These are phyloP conservation scores for Balearica regulorum DNA, from an alignment of 2,797 vertebrate species.

Conservation along the genomic window DNA sequence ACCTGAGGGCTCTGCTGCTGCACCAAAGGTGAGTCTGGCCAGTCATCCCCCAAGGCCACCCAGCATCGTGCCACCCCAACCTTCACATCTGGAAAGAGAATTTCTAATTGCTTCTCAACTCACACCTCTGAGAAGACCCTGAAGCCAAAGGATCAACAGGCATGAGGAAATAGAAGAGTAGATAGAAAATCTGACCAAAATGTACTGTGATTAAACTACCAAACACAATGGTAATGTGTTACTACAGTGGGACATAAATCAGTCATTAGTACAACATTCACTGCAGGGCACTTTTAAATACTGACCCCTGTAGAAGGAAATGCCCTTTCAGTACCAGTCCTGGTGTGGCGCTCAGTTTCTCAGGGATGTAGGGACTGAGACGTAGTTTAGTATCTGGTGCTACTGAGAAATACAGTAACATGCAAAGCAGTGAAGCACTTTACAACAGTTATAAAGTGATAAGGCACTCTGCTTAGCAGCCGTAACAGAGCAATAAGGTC, in stretches of 20 bases:
- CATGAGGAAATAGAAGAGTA: not conserved
- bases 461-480: not conserved
- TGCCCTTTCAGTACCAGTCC: not conserved
- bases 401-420: not conserved
- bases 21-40: not conserved
- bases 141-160: not conserved
- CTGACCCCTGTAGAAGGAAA: not conserved
- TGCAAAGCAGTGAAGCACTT: not conserved
- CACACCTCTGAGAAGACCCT: not conserved
- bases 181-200: not conserved
- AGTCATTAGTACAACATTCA: not conserved
- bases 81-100: not conserved
- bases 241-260: not conserved
- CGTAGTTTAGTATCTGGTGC: not conserved
- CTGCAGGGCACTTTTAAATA: not conserved
- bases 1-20: not conserved
- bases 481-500: not conserved
- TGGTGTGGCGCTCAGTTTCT: not conserved
- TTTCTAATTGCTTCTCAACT: not conserved
- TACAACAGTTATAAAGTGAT: not conserved
- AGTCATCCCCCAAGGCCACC: not conserved
- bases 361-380: not conserved
- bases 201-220: not conserved
- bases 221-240: not conserved
- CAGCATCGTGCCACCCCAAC: accelerated